Base-by-base conservation (phyloP, 2,797 vertebrate species). In the Neosilurus mollespiculum region DNA sequence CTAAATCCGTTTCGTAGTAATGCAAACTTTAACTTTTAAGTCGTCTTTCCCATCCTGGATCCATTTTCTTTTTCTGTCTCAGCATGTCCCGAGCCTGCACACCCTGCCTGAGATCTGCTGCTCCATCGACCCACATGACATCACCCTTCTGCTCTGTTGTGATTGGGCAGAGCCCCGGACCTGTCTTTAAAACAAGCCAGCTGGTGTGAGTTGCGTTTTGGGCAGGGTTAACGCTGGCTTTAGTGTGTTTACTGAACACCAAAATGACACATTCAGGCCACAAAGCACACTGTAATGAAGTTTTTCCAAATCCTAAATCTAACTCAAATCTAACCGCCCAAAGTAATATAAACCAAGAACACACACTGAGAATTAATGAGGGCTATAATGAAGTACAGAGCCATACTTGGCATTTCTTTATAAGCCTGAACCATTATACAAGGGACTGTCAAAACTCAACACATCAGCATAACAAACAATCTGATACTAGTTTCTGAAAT, bases 81-180 rank as follows among this genome's bases (percentile, higher is more conserved):
- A 61, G 85, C 91, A 86, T 86, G 93, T 86, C 90, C 30, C 84
- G 78, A 78, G 84, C 93, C 65, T 90, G 93, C 83, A 62, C 34
- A 61, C 78, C 16, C 84, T 24, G 73, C 26, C 73, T 34, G 26
- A 59, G 56, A 18, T 14, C 20, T 61, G 84, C 80, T 81, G 86
- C 84, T 88, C 84, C 87, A 82, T 82, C 87, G 82, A 88, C 84
- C 85, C 87, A 78, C 37, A 82, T 92, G 91, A 93, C 86, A 90
- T 93, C 93, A 93, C 56, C 82, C 71, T 81, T 83, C 9, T 72
- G 86, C 84, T 12, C 87, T 72, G 87, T 79, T 65, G 62, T 65
- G 88, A 86, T 71, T 58, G 78, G 87, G 89, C 84, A 87, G 72
- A 86, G 90, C 83, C 87, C 11, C 18, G 8, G 65, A 37, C 37